Evolutionary conservation across 2,113 vertebrate species (phyloP).

Genomic region (Theristicus caerulescens): DNA sequence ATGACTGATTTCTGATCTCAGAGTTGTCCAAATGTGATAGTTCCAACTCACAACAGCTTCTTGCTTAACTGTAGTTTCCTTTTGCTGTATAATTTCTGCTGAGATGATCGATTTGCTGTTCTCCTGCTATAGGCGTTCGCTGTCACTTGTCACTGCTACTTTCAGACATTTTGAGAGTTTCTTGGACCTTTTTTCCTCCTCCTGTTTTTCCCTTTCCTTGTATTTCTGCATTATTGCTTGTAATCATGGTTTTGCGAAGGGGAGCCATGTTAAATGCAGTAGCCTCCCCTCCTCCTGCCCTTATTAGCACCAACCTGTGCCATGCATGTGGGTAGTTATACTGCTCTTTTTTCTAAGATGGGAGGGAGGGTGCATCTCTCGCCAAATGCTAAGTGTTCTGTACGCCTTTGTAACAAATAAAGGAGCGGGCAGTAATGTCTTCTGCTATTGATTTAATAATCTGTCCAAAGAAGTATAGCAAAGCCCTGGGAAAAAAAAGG

Average conservation of each 20-base stretch:
- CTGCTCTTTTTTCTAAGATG: neutral
- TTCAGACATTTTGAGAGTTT: neutral
- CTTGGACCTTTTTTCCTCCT: neutral
- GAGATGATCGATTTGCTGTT: neutral
- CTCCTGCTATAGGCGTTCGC: neutral
- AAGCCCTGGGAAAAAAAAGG: neutral
- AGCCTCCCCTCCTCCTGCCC: neutral
- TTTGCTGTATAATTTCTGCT: neutral
- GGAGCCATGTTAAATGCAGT: neutral
- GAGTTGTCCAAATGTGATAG: neutral
- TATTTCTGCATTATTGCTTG: neutral
- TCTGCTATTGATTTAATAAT: neutral
- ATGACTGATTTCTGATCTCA: neutral
- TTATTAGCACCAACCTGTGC: neutral
- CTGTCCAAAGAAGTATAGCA: neutral
- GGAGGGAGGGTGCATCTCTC: neutral
- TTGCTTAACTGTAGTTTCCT: neutral
- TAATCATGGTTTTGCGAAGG: neutral
- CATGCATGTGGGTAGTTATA: fast-evolving
- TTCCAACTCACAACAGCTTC: neutral
- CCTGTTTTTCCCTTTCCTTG: neutral
- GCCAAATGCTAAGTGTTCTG: neutral
- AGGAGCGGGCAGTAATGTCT: neutral
- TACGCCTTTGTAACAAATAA: neutral
- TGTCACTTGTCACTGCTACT: neutral